Base-by-base conservation (phyloP, 2,113 vertebrate species). In the Toxostoma redivivum region DNA sequence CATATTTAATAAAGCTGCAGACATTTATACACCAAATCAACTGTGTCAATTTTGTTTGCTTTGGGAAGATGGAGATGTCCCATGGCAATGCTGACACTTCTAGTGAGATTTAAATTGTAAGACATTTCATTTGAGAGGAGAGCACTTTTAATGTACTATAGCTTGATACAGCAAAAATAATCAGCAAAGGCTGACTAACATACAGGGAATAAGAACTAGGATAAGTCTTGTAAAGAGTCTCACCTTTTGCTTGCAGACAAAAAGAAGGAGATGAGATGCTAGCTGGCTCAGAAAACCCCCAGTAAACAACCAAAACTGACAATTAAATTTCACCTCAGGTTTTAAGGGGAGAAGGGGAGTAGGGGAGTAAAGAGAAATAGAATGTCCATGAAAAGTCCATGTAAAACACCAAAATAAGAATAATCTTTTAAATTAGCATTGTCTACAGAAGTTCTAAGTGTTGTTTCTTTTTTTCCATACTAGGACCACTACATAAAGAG, bases 1-100 rank as follows among this genome's bases (percentile, higher is more conserved):
- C 96, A 97, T 98, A 97, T 97, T 98, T 98, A 98, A 98, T 97
- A 97, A 97, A 95, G 94, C 97, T 81, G 80, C 90, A 97, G 97
- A 96, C 97, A 97, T 97, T 93, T 96, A 96, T 96, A 96, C 85
- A 95, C 95, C 97, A 96, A 96, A 97, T 97, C 97, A 97, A 97
- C 93, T 95, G 96, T 96, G 97, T 97, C 97, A 96, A 95, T 94
- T 92, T 94, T 97, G 96, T 97, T 97, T 97, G 95, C 97, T 97
- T 96, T 96, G 86, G 97, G 95, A 97, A 96, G 81, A 76, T 78
- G 85, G 93, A 96, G 85, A 91, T 95, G 95, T 97, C 95, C 95
- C 53, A 71, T 95, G 96, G 94, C 92, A 92, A 92, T 81, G 86
- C 90, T 88, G 96, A 91, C 40, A 76, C 79, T 96, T 87, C 93